Percentiles rank a stretch among this genome's conserved stretches.
phyloP scores from a whole-genome alignment of 2,888 invertebrate genomes.

The Eristalis tenax region DNA sequence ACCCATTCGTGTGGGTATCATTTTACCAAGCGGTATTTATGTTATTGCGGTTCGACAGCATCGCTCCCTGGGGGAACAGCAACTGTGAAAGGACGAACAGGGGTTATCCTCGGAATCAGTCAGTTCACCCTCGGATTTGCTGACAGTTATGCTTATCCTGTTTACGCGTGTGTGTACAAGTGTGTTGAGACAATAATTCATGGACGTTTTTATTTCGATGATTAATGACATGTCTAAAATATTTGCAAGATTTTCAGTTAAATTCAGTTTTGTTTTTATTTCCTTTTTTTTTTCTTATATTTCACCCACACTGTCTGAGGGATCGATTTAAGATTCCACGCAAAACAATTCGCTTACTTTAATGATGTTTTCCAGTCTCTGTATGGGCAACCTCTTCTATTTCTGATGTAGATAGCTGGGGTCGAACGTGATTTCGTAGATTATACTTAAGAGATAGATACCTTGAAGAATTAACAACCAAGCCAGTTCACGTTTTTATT shows the following conservation, averaged over 20 bases:
- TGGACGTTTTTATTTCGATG: slow-evolving; percentile 40
- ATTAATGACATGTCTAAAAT: slow-evolving; percentile 53
- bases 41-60: slow-evolving; percentile 62
- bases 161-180: slow-evolving; percentile 49
- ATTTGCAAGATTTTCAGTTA: slow-evolving; percentile 1
- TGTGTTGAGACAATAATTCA: slow-evolving; percentile 62
- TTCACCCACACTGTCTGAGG: background rate
- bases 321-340: background rate
- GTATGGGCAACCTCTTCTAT: too few species aligned
- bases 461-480: too few species aligned
- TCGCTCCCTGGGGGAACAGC: slow-evolving; percentile 6
- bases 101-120: slow-evolving; percentile 13
- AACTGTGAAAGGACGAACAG: slow-evolving; percentile 3
- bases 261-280: slow-evolving; percentile 12
- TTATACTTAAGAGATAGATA: too few species aligned
- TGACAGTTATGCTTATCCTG: slow-evolving; percentile 50
- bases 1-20: slow-evolving; percentile 51
- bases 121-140: slow-evolving; percentile 45
- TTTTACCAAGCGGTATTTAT: slow-evolving; percentile 67
- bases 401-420: too few species aligned
- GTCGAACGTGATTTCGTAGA: too few species aligned
- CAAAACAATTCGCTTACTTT: background rate
- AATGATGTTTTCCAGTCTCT: background rate
- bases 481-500: too few species aligned
- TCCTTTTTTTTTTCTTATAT: background rate